Conservation (phyloP, 1,140 invertebrate genomes). For the Lineus longissimus region DNA sequence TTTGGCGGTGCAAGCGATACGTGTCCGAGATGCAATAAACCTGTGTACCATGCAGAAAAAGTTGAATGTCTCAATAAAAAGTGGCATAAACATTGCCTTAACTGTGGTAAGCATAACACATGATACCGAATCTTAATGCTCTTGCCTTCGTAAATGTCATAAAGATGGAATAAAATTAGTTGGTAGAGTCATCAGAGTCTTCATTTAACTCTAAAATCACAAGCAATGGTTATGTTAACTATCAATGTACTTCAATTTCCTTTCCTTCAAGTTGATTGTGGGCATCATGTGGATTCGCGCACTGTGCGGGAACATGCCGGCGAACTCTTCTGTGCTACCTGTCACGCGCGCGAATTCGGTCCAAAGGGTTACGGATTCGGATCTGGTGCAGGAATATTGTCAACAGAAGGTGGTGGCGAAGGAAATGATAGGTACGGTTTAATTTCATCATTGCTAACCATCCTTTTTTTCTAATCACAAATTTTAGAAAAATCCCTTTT, state of each 20-base stretch:
- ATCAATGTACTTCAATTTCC: neutral
- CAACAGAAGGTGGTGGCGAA: neutral
- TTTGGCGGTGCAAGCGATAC: constrained; percentile 49
- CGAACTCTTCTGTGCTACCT: neutral
- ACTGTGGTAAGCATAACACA: constrained; percentile 85
- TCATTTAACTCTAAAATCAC: neutral
- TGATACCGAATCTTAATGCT: too few species aligned
- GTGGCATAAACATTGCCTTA: constrained; percentile 98
- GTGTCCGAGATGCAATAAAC: constrained; percentile 58
- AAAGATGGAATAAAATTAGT: constrained; percentile 22
- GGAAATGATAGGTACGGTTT: neutral
- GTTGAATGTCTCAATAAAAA: constrained; percentile 71
- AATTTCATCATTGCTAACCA: neutral
- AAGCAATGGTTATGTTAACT: neutral
- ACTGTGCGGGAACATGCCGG: neutral
- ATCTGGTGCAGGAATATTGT: neutral
- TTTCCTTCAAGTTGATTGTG: neutral
- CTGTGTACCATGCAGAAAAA: constrained; percentile 61
- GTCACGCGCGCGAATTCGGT: neutral
- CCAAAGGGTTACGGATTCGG: neutral
- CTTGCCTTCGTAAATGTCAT: too few species aligned
- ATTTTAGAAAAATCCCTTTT: neutral
- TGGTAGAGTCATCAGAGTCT: neutral
- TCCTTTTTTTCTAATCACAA: too few species aligned
- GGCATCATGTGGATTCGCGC: neutral